Base-by-base conservation (phyloP, 2,113 vertebrate genomes). In the Gymnarchus niloticus region DNA sequence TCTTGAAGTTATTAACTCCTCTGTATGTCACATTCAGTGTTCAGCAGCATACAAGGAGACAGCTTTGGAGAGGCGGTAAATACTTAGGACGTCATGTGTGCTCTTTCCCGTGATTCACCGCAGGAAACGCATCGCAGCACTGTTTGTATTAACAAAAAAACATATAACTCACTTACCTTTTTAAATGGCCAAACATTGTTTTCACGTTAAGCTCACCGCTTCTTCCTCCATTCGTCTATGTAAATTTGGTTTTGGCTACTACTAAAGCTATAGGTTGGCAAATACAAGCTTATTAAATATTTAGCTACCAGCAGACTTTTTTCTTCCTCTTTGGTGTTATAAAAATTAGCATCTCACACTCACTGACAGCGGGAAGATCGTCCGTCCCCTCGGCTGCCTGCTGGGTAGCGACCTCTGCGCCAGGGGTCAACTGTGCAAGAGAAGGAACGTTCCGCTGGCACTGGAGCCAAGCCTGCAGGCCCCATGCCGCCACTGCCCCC, bases 1-100 rank as follows among this genome's bases (percentile, higher is more conserved):
- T 95, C 95, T 14, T 94, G 91, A 89, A 91, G 90, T 92, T 94
- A 92, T 92, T 94, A 93, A 92, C 92, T 94, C 93, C 93, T 89
- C 90, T 93, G 91, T 91, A 90, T 92, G 92, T 92, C 93, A 91
- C 93, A 93, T 94, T 94, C 94, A 92, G 92, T 93, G 94, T 94
- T 92, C 92, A 89, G 89, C 89, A 83, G 84, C 87, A 77, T 44
- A 77, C 8, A 19, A 48, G 73, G 7, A 2, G 6, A 33, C 14
- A 7, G 19, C 44, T 87, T 87, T 88, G 85, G 83, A 86, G 89
- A 89, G 89, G 85, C 83, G 69, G 88, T 84, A 87, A 89, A 91
- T 88, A 91, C 87, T 88, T 25, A 52, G 82, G 87, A 73, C 86
- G 6, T 56, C 52, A 77, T 59, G 51, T 28, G 81, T 80, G 88